phyloP scores from a whole-genome alignment of 2,113 vertebrate species.

The Carassius carassius region DNA sequence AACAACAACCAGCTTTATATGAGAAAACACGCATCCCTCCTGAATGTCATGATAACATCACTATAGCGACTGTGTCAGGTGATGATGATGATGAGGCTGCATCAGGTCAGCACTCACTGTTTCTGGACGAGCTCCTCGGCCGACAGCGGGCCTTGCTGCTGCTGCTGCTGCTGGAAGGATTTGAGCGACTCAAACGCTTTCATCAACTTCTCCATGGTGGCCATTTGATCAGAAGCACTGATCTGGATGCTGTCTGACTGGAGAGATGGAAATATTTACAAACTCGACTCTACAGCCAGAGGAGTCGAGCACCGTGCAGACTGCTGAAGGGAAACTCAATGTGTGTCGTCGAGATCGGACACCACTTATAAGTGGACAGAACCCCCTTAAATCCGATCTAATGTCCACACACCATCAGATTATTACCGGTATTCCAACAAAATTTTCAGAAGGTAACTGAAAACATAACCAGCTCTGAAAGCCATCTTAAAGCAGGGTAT shows the following conservation, averaged over 20 bases:
- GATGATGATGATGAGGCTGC: not conserved
- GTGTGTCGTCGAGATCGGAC: conserved; percentile 41
- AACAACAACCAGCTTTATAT: not conserved
- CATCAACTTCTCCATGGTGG: conserved; percentile 98
- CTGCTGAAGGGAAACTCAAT: conserved; percentile 45
- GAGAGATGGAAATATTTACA: conserved; percentile 61
- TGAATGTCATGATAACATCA: not conserved
- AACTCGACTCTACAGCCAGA: conserved; percentile 53
- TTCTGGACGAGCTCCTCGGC: conserved; percentile 82
- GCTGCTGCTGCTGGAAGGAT: conserved; percentile 91
- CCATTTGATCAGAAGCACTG: conserved; percentile 79
- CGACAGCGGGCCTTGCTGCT: conserved; percentile 83
- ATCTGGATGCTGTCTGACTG: conserved; percentile 58
- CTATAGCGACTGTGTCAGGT: not conserved
- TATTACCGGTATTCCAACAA: conserved; percentile 18
- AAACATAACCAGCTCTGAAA: conserved; percentile 12
- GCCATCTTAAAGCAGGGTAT: conserved; percentile 76
- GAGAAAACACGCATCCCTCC: not conserved
- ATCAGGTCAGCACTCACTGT: conserved; percentile 79
- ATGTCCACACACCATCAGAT: conserved; percentile 45
- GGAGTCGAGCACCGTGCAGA: not conserved
- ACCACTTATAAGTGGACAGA: conserved; percentile 62
- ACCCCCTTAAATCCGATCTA: conserved; percentile 35
- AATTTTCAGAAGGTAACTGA: conserved; percentile 63
- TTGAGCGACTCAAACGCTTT: conserved; percentile 97